Evolutionary conservation across 1,140 invertebrate genomes (phyloP), one percentile per base, ranked within the genome.

Genomic region (Wiebesia pumilae): DNA sequence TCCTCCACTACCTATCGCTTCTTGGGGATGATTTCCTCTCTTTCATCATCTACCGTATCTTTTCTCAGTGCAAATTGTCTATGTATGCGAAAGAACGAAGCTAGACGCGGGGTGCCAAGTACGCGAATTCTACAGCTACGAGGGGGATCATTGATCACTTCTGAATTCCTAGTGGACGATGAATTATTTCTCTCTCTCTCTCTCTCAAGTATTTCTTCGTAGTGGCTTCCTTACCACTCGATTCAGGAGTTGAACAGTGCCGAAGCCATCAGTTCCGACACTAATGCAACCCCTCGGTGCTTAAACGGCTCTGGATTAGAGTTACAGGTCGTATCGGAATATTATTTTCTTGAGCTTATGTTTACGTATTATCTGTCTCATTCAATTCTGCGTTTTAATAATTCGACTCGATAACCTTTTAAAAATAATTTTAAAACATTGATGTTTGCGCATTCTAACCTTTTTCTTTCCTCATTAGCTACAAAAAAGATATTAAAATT

Each of bases 141-240:
- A 62, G 71, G n/a, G 85, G 88, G 88, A 91, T 90, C 92, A 93
- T 93, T 90, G 91, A 92, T 93, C 92, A 91, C 91, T 92, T 92
- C 91, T 92, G 91, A 92, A 92, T 93, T 92, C 91, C 90, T 90
- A 91, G 90, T 92, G 89, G 90, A 78, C 77, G 16, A 33, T 30
- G 24, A 54, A 78, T 54, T 12, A 0, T 54, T 24, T 54, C 47
- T 54, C 75, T 40, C 40, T 77, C 43, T 51, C 75, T 51, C 35
- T 47, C 40, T 78, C n/a, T 33, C 27, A 9, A 78, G 89, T 87
- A 90, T 89, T 90, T 90, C 90, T 89, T 90, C 87, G 83, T 87
- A 81, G 33, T 65, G 40, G 65, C 10, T 54, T 71, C 30, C 65
- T 43, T 38, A 10, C 47, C 47, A 54, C 77, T 78, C 40, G 71